These are phyloP conservation scores for Lamprotornis superbus DNA, from an alignment of 2,113 vertebrate genomes.

Conservation along the genomic window DNA sequence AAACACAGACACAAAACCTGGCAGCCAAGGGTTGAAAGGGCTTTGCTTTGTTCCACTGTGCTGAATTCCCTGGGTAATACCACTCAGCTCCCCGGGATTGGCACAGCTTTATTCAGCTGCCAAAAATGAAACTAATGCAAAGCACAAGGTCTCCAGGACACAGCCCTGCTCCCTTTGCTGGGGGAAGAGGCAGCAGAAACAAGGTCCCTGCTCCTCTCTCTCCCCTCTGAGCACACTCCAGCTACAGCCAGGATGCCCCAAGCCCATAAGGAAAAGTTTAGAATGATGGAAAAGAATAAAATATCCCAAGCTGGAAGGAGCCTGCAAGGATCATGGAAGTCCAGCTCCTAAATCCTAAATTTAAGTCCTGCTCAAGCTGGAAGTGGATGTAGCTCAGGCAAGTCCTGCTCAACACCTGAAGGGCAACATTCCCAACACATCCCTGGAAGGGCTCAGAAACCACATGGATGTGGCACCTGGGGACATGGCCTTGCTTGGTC, in stretches of 20 bases:
- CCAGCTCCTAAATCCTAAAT: not conserved
- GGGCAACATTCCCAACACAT: not conserved
- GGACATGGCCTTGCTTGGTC: not conserved
- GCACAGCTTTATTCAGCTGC: conserved; percentile 56
- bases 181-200: not conserved
- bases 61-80: conserved; percentile 58
- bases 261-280: fast-evolving
- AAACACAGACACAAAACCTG: conserved; percentile 41
- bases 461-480: not conserved
- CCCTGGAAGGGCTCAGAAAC: not conserved
- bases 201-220: not conserved
- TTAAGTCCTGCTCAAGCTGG: not conserved
- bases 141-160: conserved; percentile 61
- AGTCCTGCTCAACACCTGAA: not conserved
- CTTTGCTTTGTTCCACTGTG: conserved; percentile 57
- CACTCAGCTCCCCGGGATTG: conserved; percentile 47
- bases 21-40: conserved; percentile 55
- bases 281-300: not conserved
- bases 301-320: not conserved
- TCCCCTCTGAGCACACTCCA: not conserved
- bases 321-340: not conserved
- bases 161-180: not conserved
- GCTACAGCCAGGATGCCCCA: not conserved
- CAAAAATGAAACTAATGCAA: conserved; percentile 66
- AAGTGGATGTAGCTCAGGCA: not conserved